These are phyloP conservation scores for Patella pellucida DNA, from an alignment of 2,888 invertebrate species.

Conservation along the genomic window DNA sequence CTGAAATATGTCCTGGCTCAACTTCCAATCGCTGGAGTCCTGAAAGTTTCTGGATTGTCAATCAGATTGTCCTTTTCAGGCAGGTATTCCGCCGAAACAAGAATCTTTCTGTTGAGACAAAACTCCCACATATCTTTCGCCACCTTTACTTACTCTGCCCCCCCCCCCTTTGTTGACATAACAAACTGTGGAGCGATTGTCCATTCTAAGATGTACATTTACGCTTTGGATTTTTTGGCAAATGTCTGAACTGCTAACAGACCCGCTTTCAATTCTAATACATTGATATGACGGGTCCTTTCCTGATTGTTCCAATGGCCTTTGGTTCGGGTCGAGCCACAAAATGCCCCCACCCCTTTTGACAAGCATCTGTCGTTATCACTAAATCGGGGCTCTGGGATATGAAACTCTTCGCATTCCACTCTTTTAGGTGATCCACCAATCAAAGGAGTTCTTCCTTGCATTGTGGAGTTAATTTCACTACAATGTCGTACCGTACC, in stretches of 20 bases:
- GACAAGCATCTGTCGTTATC: constrained; percentile 19
- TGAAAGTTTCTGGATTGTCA: not conserved
- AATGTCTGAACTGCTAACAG: constrained; percentile 24
- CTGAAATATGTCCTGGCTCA: not conserved
- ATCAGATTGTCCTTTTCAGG: not conserved
- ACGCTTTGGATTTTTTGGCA: constrained; percentile 9
- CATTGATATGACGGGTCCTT: constrained; percentile 17
- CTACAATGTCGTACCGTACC: not conserved
- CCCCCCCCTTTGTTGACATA: constrained; percentile 30
- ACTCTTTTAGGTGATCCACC: constrained; percentile 12
- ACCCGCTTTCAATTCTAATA: constrained; percentile 22
- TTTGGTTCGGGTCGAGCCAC: constrained; percentile 3
- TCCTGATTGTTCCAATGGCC: constrained; percentile 20
- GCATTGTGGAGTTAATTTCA: not conserved
- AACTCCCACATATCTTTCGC: constrained; percentile 10
- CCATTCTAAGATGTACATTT: constrained; percentile 20
- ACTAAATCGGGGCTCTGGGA: constrained; percentile 8
- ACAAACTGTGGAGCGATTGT: constrained; percentile 22
- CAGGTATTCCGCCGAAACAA: not conserved
- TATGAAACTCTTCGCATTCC: constrained; percentile 14
- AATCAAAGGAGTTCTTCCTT: constrained; percentile 24
- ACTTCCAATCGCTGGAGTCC: not conserved
- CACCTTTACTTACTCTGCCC: not conserved
- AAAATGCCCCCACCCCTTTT: constrained; percentile 27
- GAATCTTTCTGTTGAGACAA: not conserved